Base-by-base conservation (phyloP, 2,888 invertebrate species). In the Muscina levida region DNA sequence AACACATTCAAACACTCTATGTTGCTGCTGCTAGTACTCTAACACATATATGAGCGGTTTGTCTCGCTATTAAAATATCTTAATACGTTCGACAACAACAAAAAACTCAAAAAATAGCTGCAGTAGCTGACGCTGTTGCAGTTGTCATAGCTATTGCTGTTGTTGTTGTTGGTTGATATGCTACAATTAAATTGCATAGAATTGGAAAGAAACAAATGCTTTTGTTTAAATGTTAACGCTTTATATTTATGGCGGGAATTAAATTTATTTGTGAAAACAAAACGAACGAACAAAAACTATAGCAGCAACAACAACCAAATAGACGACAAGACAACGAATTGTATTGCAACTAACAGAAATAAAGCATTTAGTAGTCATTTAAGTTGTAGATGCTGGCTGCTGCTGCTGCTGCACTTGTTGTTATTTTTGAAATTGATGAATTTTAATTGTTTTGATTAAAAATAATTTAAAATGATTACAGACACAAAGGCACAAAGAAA, bases 381-480 rank as follows among this genome's bases (percentile, higher is more conserved):
- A 31, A 5, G 31, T 31, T 31, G 31, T 48, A 48, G 10, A 19
- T 39, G 48, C 48, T 71, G 62, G 10, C 19, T 39, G 48, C 48
- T 71, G 62, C 44, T 65, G 62, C 66, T 39, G 6, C 8, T 3
- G 31, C 8, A 31, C n/a, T n/a, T 53, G n/a, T 46, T 5, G 53
- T 19, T n/a, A 62, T 62, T 68, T 57, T 65, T 44, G 10, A 81
- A 81, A 81, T 81, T 77, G 75, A 81, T 81, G 77, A 77, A 77
- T 77, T 77, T 81, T 77, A 81, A 81, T 81, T 81, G 81, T 81
- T 81, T 81, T 81, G 81, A 81, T 81, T 81, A 81, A 81, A 77
- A 81, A 74, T 77, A 81, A 81, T 81, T 81, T 77, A 77, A 81
- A 81, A 77, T 76, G 76, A 80, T 80, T 80, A 80, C 51, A 66